These are phyloP conservation scores for Heterotilapia buettikoferi DNA, from an alignment of 2,113 vertebrate species.

Conservation along the genomic window DNA sequence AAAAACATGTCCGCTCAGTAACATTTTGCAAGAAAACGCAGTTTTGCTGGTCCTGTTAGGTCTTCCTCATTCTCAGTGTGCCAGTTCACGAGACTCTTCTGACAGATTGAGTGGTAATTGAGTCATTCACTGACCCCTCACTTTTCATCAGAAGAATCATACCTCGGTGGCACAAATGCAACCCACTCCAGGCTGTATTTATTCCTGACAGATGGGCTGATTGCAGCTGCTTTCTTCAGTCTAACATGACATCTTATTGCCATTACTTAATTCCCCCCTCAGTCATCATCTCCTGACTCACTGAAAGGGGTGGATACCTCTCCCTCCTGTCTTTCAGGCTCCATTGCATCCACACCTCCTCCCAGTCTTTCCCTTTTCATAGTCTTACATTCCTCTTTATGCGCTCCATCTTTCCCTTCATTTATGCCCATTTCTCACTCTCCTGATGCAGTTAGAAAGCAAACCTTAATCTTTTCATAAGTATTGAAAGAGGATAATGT, in stretches of 20 bases:
- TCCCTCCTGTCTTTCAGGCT: constrained; percentile 13
- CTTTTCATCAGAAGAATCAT: constrained; percentile 41
- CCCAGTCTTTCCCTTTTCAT: background rate
- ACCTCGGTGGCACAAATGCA: constrained; percentile 19
- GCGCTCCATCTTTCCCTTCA: background rate
- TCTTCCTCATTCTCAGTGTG: background rate
- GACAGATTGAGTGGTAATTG: constrained; percentile 42
- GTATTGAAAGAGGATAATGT: background rate
- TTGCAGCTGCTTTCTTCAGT: constrained; percentile 38
- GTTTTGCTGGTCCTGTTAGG: background rate
- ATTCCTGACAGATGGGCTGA: constrained; percentile 47
- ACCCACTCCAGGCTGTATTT: constrained; percentile 23
- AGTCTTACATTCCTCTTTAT: background rate
- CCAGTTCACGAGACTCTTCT: background rate
- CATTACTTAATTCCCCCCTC: constrained; percentile 33
- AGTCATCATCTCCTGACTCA: constrained; percentile 31
- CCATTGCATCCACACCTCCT: background rate
- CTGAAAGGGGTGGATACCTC: background rate
- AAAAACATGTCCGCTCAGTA: background rate
- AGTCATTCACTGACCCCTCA: constrained; percentile 42
- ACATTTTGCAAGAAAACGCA: background rate
- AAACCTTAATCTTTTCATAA: background rate
- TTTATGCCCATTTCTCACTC: background rate
- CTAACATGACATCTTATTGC: constrained; percentile 47
- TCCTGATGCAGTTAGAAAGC: background rate